phyloP scores from a whole-genome alignment of 1,140 invertebrate genomes.

The Chironomus tepperi region DNA sequence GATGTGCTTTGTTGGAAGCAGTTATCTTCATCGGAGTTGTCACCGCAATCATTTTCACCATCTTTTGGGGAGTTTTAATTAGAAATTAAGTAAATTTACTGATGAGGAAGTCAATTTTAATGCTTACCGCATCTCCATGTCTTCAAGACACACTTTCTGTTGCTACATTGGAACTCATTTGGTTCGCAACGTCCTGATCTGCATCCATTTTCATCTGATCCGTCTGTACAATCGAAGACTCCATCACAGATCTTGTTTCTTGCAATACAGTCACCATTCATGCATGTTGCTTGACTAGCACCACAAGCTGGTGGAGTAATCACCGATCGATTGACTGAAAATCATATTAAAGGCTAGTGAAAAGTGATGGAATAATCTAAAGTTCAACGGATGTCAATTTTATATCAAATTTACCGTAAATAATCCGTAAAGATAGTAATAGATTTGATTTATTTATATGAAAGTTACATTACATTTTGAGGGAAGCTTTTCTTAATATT shows the following conservation, averaged over 20 bases:
- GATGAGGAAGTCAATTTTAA: too few relatives aligned
- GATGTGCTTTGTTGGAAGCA: constrained; percentile 53
- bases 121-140: constrained; percentile 83
- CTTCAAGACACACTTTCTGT: constrained; percentile 82
- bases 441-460: too few relatives aligned
- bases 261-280: constrained; percentile 82
- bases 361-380: too few relatives aligned
- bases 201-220: constrained; percentile 87
- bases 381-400: too few relatives aligned
- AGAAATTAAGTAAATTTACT: too few relatives aligned
- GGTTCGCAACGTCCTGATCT: constrained; percentile 73
- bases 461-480: too few relatives aligned
- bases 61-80: constrained; percentile 33
- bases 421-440: too few relatives aligned
- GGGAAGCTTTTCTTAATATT: too few relatives aligned
- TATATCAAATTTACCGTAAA: constrained; percentile 17
- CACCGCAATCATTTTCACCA: constrained; percentile 83
- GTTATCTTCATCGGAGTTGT: constrained; percentile 71
- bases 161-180: constrained; percentile 83
- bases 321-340: constrained; percentile 32
- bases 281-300: constrained; percentile 77
- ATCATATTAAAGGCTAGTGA: background rate
- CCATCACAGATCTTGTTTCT: constrained; percentile 75
- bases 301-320: constrained; percentile 53
- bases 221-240: constrained; percentile 69